Percentiles rank a stretch among this genome's conserved stretches.
Conservation (phyloP, 2,113 vertebrate genomes). For the Brienomyrus brachyistius region DNA sequence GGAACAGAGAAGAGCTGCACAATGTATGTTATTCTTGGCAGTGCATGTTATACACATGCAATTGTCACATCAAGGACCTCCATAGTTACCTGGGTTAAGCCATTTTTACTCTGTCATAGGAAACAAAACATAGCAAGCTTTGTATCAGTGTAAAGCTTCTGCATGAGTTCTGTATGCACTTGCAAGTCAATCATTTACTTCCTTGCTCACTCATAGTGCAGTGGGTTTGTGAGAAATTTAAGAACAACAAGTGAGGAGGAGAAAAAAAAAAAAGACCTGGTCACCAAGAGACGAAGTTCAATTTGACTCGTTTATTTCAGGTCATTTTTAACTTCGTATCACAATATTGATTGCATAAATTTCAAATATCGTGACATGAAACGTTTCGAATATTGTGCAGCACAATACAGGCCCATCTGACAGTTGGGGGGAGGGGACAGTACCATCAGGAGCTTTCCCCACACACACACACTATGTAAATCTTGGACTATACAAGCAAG, state of each 20-base stretch:
- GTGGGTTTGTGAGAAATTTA: background rate
- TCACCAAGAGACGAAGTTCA: background rate
- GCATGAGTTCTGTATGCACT: background rate
- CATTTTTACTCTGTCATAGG: background rate
- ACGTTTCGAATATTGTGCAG: background rate
- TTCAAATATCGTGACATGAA: background rate
- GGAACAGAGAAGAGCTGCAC: background rate
- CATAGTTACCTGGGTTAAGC: background rate
- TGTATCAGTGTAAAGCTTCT: background rate
- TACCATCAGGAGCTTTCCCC: background rate
- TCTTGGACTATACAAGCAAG: background rate
- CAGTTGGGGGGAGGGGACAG: background rate
- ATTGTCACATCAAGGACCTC: background rate
- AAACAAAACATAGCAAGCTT: background rate
- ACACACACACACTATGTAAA: background rate
- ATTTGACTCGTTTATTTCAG: background rate
- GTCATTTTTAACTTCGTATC: background rate
- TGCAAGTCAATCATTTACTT: background rate
- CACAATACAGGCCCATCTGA: background rate
- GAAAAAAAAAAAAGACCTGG: background rate
- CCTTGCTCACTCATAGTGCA: background rate
- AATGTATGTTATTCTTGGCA: background rate
- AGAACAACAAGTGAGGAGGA: background rate
- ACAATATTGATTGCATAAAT: background rate
- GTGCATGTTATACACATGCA: background rate